Evolutionary conservation across 2,113 vertebrate species (phyloP).

Genomic region (Bubalus kerabau): DNA sequence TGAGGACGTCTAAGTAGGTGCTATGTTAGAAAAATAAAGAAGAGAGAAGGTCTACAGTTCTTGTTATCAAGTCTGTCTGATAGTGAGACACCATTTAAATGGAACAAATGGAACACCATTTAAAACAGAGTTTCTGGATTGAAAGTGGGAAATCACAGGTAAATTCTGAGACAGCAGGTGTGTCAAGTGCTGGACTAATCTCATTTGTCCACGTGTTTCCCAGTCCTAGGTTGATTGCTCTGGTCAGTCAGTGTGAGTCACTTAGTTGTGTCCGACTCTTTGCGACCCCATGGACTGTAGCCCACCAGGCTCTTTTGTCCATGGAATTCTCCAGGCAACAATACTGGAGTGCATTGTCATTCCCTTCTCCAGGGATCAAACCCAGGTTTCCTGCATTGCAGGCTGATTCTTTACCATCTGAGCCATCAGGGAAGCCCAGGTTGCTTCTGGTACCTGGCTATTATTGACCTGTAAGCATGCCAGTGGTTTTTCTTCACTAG

Average conservation of each 20-base stretch:
- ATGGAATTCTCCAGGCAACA: background rate
- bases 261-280: background rate
- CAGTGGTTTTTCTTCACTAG: background rate
- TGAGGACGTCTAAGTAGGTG: background rate
- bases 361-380: background rate
- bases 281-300: background rate
- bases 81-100: background rate
- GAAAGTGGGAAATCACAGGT: background rate
- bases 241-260: background rate
- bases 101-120: background rate
- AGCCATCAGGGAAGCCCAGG: background rate
- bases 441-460: background rate
- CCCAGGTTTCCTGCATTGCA: background rate
- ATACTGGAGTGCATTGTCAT: background rate
- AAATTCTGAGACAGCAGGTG: background rate
- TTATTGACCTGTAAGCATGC: background rate
- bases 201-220: background rate
- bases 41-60: background rate
- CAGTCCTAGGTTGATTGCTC: background rate
- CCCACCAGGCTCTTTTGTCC: background rate
- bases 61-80: background rate
- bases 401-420: background rate
- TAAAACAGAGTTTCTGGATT: background rate
- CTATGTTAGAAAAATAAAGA: background rate
- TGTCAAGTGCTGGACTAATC: background rate